phyloP scores from a whole-genome alignment of 2,797 vertebrate genomes.

The Phalanger gymnotis region DNA sequence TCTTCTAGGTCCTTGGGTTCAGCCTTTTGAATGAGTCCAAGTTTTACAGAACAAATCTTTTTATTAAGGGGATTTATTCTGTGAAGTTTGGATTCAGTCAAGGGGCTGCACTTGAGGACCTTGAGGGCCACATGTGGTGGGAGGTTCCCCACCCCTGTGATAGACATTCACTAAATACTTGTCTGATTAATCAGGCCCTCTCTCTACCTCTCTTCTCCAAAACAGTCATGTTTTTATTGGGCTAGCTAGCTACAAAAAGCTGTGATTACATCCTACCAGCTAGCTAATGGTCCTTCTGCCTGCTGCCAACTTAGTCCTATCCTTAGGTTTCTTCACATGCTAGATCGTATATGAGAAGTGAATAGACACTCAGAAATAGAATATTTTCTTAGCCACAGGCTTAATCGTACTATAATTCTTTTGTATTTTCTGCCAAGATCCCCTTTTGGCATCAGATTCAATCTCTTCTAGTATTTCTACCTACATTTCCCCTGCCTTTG shows the following conservation, averaged over 20 bases:
- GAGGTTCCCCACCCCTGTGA: neutral
- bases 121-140: no score
- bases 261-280: neutral
- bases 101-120: no score
- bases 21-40: no score
- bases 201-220: neutral
- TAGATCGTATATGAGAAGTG: neutral
- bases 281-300: neutral
- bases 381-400: neutral
- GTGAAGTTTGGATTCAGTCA: no score
- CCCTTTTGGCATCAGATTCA: neutral
- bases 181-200: neutral
- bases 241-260: neutral
- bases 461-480: neutral
- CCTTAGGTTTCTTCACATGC: neutral
- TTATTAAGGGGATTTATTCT: no score
- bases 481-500: neutral
- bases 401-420: neutral
- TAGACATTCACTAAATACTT: neutral
- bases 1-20: no score
- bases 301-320: neutral
- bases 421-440: neutral
- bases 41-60: no score
- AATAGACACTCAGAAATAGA: neutral
- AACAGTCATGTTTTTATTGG: fast-evolving